Conservation (phyloP, 2,113 vertebrate species). For the Gallinago jamesoni region DNA sequence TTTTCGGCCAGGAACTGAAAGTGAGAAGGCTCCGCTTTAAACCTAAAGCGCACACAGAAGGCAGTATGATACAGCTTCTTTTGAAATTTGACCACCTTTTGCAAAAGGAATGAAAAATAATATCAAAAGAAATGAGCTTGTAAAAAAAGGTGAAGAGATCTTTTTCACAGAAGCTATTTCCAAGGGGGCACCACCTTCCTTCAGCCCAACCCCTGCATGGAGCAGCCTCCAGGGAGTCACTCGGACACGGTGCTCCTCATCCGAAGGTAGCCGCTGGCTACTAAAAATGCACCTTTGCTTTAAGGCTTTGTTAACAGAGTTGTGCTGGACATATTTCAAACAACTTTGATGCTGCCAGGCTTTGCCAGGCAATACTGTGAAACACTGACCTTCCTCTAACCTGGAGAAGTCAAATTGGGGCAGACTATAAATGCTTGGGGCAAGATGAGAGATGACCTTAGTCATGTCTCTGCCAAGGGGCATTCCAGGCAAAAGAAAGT, state of each 20-base stretch:
- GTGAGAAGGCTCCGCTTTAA: neutral
- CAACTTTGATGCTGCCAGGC: rapidly evolving
- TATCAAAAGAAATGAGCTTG: neutral
- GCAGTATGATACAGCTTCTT: neutral
- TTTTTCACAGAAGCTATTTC: neutral
- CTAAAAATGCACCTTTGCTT: neutral
- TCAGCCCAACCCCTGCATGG: neutral
- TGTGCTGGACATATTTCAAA: neutral
- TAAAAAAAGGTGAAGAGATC: neutral
- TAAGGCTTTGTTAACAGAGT: neutral
- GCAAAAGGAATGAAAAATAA: neutral
- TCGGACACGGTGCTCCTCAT: neutral
- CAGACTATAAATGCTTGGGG: neutral
- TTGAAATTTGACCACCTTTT: neutral
- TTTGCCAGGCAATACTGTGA: neutral
- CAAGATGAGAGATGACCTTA: neutral
- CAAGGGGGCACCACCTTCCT: neutral
- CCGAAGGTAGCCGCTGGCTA: neutral
- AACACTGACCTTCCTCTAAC: neutral
- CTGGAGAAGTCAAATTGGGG: neutral
- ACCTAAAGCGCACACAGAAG: neutral
- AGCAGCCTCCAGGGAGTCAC: neutral
- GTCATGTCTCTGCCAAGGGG: neutral
- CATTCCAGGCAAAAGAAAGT: neutral
- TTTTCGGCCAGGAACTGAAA: neutral